phyloP scores from a whole-genome alignment of 2,797 vertebrate genomes.

The Erithacus rubecula region DNA sequence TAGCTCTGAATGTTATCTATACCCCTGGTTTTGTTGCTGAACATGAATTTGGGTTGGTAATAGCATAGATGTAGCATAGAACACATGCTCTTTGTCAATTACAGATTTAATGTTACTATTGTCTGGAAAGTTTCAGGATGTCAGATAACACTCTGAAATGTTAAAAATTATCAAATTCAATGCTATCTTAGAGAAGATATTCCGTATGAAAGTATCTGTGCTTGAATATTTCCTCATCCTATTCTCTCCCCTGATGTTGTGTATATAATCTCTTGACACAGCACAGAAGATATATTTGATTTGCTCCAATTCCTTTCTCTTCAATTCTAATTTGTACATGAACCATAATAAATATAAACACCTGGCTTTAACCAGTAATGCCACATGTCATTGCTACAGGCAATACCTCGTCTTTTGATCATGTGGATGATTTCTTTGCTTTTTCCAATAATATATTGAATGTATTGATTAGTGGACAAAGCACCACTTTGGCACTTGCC shows the following conservation, averaged over 20 bases:
- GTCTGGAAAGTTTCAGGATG: not conserved
- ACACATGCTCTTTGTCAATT: not conserved
- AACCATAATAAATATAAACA: not conserved
- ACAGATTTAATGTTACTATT: not conserved
- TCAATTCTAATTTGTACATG: constrained; percentile 1
- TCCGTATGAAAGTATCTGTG: not conserved
- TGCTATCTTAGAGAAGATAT: not conserved
- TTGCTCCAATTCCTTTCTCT: constrained; percentile 1
- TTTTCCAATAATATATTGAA: not conserved
- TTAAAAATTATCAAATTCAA: not conserved
- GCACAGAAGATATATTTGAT: not conserved
- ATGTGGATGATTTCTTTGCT: not conserved
- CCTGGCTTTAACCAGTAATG: not conserved
- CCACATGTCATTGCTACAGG: not conserved
- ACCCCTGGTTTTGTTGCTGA: not conserved
- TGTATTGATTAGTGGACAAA: constrained; percentile 1
- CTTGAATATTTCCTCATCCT: not conserved
- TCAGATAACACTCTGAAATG: not conserved
- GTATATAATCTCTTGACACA: not conserved
- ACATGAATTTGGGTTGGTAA: not conserved
- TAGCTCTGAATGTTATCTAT: not conserved
- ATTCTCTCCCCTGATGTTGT: not conserved
- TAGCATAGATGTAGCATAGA: not conserved
- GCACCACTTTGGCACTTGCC: not conserved
- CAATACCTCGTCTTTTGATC: not conserved